Base-by-base conservation (phyloP, 2,113 vertebrate species). In the Microcebus griseorufus region DNA sequence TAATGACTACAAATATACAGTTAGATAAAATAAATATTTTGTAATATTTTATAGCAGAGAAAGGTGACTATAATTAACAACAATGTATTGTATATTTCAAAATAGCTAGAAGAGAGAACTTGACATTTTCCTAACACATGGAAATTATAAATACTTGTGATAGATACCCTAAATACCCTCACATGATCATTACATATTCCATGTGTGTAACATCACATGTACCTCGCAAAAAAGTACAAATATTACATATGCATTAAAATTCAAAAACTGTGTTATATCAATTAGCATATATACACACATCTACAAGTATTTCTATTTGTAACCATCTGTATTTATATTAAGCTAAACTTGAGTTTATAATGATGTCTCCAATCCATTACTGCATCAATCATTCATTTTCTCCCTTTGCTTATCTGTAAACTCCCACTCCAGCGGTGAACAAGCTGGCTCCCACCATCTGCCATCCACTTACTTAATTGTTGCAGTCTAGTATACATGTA, bases 401-500 rank as follows among this genome's bases (percentile, higher is more conserved):
- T 82, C 34, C 18, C 25, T 39, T 55, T 73, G 45, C 34, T 64
- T 69, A 70, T 65, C 16, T 72, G 12, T 58, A 82, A 90, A 87
- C 45, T 87, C 83, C 20, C 45, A 78, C 10, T 72, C 25, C 17
- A 34, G 64, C 37, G 75, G 51, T 48, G 64, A 93, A 48, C 62
- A 90, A 73, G 14, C 48, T 79, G 34, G 10, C 48, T 89, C 32
- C 27, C 29, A 94, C 51, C 48, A 75, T 81, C 27, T 73, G 72
- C 37, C 75, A 67, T 51, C 8, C n/a, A 42, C 58, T 88, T 87
- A 90, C 22, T 93, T 93, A 91, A 91, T 79, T 93, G 55, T 75
- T 55, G 3, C 18, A 18, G 48, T 62, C 27, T 27, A 45, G 55
- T 92, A 34, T 20, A 37, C 45, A 80, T 53, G 3, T 53, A 93